These are phyloP conservation scores for Chloroclysta siterata DNA, from an alignment of 2,888 invertebrate genomes.

Conservation along the genomic window DNA sequence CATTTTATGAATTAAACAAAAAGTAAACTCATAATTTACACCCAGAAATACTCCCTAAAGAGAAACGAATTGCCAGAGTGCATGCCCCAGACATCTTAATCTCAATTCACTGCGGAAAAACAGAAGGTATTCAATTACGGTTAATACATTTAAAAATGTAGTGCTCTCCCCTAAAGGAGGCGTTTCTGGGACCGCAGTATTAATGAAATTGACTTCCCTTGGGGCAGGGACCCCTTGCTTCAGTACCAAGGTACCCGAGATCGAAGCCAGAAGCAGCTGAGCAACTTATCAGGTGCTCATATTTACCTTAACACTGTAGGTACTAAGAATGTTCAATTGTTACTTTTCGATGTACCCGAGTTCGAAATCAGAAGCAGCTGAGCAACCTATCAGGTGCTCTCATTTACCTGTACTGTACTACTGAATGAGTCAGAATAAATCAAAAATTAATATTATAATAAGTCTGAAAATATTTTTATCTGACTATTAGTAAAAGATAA, in stretches of 20 bases:
- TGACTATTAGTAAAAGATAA: too few relatives aligned
- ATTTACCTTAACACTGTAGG: background rate
- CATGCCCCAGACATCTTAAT: slow-evolving; percentile 60
- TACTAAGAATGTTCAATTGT: too few relatives aligned
- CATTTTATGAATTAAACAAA: too few relatives aligned
- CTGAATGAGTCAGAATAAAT: too few relatives aligned
- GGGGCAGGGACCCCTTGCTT: slow-evolving; percentile 62
- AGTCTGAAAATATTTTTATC: too few relatives aligned
- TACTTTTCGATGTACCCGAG: too few relatives aligned
- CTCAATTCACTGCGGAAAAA: slow-evolving; percentile 72
- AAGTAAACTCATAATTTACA: too few relatives aligned
- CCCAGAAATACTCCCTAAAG: slow-evolving; percentile 38
- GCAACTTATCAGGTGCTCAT: background rate
- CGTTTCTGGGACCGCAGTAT: slow-evolving; percentile 64
- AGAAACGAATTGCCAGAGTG: slow-evolving; percentile 47
- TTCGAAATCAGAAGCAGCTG: too few relatives aligned
- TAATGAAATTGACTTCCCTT: slow-evolving; percentile 82
- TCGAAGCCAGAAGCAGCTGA: slow-evolving; percentile 1
- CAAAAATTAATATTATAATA: too few relatives aligned
- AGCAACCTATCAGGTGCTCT: too few relatives aligned
- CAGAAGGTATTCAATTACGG: slow-evolving; percentile 75
- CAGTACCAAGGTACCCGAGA: slow-evolving; percentile 38
- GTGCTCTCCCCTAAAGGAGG: slow-evolving; percentile 53
- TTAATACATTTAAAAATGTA: slow-evolving; percentile 79
- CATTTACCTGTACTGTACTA: too few relatives aligned